Evolutionary conservation across 64 coral and sea anemone species (phyloP), one percentile per base, ranked within the genome.

Genomic region (Montipora foliosa): DNA sequence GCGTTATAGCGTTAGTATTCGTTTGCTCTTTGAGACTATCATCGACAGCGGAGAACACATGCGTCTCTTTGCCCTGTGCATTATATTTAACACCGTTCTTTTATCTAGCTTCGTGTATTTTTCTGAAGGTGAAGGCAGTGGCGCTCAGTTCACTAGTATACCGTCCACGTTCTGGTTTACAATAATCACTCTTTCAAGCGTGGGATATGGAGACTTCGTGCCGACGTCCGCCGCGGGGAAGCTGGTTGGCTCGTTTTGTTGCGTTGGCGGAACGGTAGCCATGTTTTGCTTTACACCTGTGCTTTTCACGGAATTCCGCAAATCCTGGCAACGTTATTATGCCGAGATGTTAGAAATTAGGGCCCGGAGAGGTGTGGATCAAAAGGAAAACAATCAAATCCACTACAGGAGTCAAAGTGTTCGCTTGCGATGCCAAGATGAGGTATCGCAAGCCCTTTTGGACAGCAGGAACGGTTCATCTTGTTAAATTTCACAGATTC

Each of bases 241-340:
- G 25, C 1, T 97, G 6, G 87, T 97, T 72, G 92, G 87, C 25
- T 62, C 95, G n/a, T 75, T 92, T 25, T 90, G 80, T 24, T 94
- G 92, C 12, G 17, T 97, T 3, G 90, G 76, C 1, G 95, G 95
- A 0, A 90, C 90, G 4, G 77, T 97, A 3, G 64, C 90, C 4
- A 87, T 97, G 73, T 97, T 94, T 46, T 97, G 92, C 77, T 88
- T 97, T 44, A 74, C 95, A 3, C 94, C 94, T 60, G 88, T 95
- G n/a, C 48, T 95, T 0, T 95, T 95, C 52, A 90, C 88, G 16
- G 84, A 95, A 69, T 95, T 95, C 78, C 88, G 88, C 5, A 83
- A 88, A 59, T 95, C 81, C 14, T 83, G 88, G 72, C 82, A 86
- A 64, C 82, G 82, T 49, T 86, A 86, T 86, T 86, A 86, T 20